Evolutionary conservation across 1,140 invertebrate genomes (phyloP), one percentile per base, ranked within the genome.

Genomic region (Formica exsecta): DNA sequence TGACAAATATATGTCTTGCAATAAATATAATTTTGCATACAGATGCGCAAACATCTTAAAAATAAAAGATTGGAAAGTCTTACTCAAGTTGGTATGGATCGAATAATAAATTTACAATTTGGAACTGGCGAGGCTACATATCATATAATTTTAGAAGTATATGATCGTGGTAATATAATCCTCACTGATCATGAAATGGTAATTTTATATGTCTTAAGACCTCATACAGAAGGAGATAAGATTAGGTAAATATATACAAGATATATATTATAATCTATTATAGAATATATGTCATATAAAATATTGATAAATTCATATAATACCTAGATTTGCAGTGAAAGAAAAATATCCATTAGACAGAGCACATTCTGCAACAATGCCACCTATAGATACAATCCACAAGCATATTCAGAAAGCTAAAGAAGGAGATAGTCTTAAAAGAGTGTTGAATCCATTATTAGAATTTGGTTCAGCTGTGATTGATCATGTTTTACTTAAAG

Each of bases 121-220:
- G 99, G 99, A 59, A 97, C 96, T 32, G 97, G 97, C 1, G 98
- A 99, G 95, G 98, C 98, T 32, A 98, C 98, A 0, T 99, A 99
- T 95, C 99, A 99, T 95, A 95, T 99, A 13, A 98, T 99, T 87
- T 93, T 99, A 73, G 99, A 99, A 95, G 93, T 99, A 0, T 99
- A 99, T 94, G 99, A 99, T 95, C 96, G 98, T 76, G 99, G 99
- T 83, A 99, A 99, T 94, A 97, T 99, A 66, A 96, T 99, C 73
- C 95, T 99, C 0, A 99, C 99, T 29, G 99, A 99, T 96, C 95
- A 96, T 94, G 97, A 99, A 85, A 97, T 98, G 95, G 98, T 96
- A 0, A 99, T 99, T 90, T 95, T 99, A 0, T 99, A 99, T 96
- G 97, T 99, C 57, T 94, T 99, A 2, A 95, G 99, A 68, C 98